A percentile compares a stretch with the other conserved stretches of the same genome.
Conservation (phyloP, 2,888 invertebrate species). For the Nesidiocoris tenuis region DNA sequence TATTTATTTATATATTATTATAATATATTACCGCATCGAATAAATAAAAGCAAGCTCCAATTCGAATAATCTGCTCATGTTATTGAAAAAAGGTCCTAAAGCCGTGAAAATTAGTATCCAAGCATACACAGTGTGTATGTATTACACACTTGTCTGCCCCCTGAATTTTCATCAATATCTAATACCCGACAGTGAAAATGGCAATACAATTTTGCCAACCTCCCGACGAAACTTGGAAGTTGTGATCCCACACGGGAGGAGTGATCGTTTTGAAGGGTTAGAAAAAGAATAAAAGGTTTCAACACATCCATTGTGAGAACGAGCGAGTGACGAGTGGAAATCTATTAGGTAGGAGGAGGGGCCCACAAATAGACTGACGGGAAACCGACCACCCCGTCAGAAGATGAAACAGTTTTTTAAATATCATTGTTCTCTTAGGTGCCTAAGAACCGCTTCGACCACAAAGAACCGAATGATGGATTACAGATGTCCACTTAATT, state of each 20-base stretch:
- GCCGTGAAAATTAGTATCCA: too few species aligned
- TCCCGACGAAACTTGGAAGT: too few species aligned
- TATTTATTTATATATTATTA: too few species aligned
- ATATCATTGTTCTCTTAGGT: neutral
- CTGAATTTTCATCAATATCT: too few species aligned
- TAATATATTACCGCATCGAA: too few species aligned
- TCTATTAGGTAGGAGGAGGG: neutral
- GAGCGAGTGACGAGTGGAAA: neutral
- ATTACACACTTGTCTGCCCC: too few species aligned
- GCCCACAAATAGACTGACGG: slow-evolving; percentile 2
- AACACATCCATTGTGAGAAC: neutral
- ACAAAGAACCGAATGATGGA: slow-evolving; percentile 12
- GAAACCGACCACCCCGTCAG: neutral
- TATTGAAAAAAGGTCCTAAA: too few species aligned
- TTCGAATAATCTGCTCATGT: too few species aligned
- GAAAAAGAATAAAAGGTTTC: neutral
- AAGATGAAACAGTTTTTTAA: neutral
- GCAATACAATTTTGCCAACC: too few species aligned
- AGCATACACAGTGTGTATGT: too few species aligned
- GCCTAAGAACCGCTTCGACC: neutral
- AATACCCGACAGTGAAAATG: too few species aligned
- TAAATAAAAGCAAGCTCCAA: too few species aligned
- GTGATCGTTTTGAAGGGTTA: neutral
- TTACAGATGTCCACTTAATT: slow-evolving; percentile 23
- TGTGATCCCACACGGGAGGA: neutral